Base-by-base conservation (phyloP, 2,888 invertebrate genomes). In the Elysia crispata region DNA sequence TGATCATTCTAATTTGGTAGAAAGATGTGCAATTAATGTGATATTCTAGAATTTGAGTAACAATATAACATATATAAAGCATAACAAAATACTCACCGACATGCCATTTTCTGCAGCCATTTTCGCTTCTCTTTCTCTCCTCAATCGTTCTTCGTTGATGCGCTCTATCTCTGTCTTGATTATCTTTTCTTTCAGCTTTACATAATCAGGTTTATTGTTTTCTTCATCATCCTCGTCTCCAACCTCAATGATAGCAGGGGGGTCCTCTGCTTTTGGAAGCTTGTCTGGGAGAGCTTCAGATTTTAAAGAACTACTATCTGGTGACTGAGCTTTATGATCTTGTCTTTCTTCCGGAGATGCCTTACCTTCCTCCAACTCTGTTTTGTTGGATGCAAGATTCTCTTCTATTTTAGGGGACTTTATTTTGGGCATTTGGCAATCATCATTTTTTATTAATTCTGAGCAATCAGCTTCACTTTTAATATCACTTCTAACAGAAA, bases 121-220 rank as follows among this genome's bases (percentile, higher is more conserved):
- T 70, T 41, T 75, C 11, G 33, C 60, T 0, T 77, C 70, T 31
- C 57, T 50, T 49, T 76, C 77, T n/a, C 67, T 50, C 20, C 30
- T 33, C 31, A 80, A 69, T 1, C 80, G 76, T 31, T 77, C 75
- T 30, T 82, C 82, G 31, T 73, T 75, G n/a, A 83, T 77, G 11
- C 83, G 72, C 18, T 82, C 83, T 25, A 81, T 79, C 76, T 83
- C 81, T 13, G 80, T 82, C 54, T 82, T 79, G 49, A 83, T 81
- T 20, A 82, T 80, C 57, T 83, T 83, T 74, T 83, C 82, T 60
- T 83, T 83, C 54, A 83, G 66, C 33, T 81, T 82, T 20, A 83
- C 83, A 72, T 81, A 83, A 28, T 82, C 81, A 15, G 77, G 77
- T 50, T 79, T 84, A 0, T 82, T 79, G 41, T 78, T 82, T 50